Percentiles rank a stretch among this genome's conserved stretches.
phyloP scores from a whole-genome alignment of 1,140 invertebrate species.

The Fopius arisanus region DNA sequence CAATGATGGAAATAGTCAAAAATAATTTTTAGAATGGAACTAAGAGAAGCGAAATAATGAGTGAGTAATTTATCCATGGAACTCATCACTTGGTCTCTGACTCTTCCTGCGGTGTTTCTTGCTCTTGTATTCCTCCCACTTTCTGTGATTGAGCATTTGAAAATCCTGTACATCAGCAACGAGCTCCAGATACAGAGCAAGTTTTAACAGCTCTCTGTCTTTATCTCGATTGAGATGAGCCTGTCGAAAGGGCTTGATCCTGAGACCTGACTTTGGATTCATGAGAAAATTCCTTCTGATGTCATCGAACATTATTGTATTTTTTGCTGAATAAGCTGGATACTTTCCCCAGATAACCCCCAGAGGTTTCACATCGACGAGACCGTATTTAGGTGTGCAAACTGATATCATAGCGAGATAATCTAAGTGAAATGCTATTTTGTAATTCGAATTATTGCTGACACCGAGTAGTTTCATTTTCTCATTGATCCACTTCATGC shows the following conservation, averaged over 20 bases:
- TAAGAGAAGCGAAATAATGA: no score
- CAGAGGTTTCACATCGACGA: slow-evolving; percentile 92
- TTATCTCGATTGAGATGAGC: slow-evolving; percentile 87
- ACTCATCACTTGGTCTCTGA: slow-evolving; percentile 8
- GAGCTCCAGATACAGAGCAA: slow-evolving; percentile 85
- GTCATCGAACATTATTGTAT: slow-evolving; percentile 99
- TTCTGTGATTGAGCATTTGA: slow-evolving; percentile 83
- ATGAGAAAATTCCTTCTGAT: slow-evolving; percentile 97
- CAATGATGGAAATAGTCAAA: no score
- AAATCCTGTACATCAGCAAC: slow-evolving; percentile 89
- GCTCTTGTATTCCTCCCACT: slow-evolving; percentile 86
- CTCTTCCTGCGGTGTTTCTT: slow-evolving; percentile 44
- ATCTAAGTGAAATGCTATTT: slow-evolving; percentile 92
- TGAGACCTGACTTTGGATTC: slow-evolving; percentile 94
- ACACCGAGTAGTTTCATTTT: slow-evolving; percentile 96
- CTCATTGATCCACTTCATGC: slow-evolving; percentile 98
- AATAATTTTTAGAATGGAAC: no score
- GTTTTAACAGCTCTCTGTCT: slow-evolving; percentile 84
- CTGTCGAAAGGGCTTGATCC: slow-evolving; percentile 89
- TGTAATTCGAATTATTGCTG: slow-evolving; percentile 82
- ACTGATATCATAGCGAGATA: slow-evolving; percentile 95
- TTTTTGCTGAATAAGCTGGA: slow-evolving; percentile 84
- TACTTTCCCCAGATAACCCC: slow-evolving; percentile 98
- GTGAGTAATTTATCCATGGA: neutral
- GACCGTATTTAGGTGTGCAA: slow-evolving; percentile 87